Conservation (phyloP, 2,888 invertebrate genomes). For the Macaria liturata region DNA sequence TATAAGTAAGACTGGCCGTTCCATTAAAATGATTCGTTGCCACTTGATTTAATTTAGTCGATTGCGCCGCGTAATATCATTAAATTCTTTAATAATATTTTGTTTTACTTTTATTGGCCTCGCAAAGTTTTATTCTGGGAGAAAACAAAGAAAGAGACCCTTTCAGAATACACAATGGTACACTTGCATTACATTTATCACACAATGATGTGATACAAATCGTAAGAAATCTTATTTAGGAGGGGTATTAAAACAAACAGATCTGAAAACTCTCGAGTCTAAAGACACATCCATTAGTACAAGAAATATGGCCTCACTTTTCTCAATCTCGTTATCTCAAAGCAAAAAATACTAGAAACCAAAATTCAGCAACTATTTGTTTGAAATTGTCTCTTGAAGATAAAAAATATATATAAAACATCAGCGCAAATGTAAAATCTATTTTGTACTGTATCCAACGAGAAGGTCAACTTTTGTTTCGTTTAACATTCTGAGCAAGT, state of each 20-base stretch:
- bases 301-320: constrained; percentile 12
- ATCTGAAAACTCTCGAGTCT: constrained; percentile 5
- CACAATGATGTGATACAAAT: not conserved
- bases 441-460: constrained; percentile 6
- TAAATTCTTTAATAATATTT: too few relatives aligned
- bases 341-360: constrained; percentile 3
- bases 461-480: constrained; percentile 56
- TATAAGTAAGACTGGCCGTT: too few relatives aligned
- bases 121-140: too few relatives aligned
- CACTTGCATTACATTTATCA: too few relatives aligned
- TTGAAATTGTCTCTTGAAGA: constrained; percentile 9
- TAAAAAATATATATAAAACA: not conserved
- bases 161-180: too few relatives aligned
- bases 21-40: too few relatives aligned
- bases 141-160: too few relatives aligned
- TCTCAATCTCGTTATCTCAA: constrained; percentile 13
- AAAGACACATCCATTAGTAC: constrained; percentile 10
- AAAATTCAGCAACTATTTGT: constrained; percentile 4
- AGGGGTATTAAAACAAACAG: constrained; percentile 3
- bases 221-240: constrained; percentile 3
- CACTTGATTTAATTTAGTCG: too few relatives aligned
- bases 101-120: too few relatives aligned
- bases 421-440: constrained; percentile 19
- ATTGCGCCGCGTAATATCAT: too few relatives aligned
- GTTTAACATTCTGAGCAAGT: constrained; percentile 58